Conservation (phyloP, 2,113 vertebrate genomes). For the Brachypteracias leptosomus region DNA sequence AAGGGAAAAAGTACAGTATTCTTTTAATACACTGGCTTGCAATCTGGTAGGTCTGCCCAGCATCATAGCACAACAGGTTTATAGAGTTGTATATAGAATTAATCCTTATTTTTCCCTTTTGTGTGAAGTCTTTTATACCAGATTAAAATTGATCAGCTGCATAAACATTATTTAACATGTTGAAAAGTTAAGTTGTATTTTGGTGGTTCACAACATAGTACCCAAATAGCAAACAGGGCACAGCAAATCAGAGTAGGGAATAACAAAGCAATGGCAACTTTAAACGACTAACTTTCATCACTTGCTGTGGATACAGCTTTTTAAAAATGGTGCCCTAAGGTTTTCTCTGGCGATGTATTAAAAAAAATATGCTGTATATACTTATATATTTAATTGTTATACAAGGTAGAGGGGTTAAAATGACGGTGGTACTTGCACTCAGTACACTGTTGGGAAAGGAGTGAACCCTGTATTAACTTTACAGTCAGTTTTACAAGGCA, state of each 20-base stretch:
- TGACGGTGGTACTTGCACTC: slow-evolving; percentile 73
- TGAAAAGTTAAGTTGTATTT: slow-evolving; percentile 86
- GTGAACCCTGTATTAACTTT: slow-evolving; percentile 62
- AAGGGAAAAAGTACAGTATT: slow-evolving; percentile 92
- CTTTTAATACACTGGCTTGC: slow-evolving; percentile 96
- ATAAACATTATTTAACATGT: slow-evolving; percentile 80
- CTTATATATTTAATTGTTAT: slow-evolving; percentile 80
- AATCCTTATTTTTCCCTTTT: slow-evolving; percentile 75
- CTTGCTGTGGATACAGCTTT: slow-evolving; percentile 74
- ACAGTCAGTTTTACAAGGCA: slow-evolving; percentile 68
- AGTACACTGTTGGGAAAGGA: slow-evolving; percentile 57
- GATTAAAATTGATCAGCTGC: slow-evolving; percentile 73
- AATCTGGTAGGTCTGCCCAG: slow-evolving; percentile 86
- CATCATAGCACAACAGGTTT: slow-evolving; percentile 83
- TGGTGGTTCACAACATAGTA: slow-evolving; percentile 79
- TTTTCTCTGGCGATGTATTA: slow-evolving; percentile 77
- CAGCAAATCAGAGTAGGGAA: slow-evolving; percentile 31
- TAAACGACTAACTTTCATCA: slow-evolving; percentile 25
- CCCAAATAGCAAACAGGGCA: slow-evolving; percentile 68
- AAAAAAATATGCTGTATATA: slow-evolving; percentile 86
- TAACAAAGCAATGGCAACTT: slow-evolving; percentile 39
- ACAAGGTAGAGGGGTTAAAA: slow-evolving; percentile 72
- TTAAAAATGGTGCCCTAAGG: slow-evolving; percentile 82
- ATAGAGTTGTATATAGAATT: slow-evolving; percentile 84
- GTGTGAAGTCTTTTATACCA: slow-evolving; percentile 80